Percentiles rank a stretch among this genome's conserved stretches.
These are phyloP conservation scores for Plodia interpunctella DNA, from an alignment of 1,140 invertebrate genomes.

Conservation along the genomic window DNA sequence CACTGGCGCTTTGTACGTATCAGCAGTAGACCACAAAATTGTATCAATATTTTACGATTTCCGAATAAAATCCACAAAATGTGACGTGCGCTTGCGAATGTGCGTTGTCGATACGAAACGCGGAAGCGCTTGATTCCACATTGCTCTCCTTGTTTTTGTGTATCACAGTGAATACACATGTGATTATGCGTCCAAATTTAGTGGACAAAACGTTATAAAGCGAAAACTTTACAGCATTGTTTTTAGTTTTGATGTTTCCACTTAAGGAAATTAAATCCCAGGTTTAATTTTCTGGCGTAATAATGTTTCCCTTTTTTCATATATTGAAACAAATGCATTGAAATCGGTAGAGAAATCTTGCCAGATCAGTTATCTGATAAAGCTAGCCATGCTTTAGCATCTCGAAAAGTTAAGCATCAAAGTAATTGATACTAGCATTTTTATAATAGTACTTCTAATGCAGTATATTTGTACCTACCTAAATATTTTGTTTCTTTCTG, in stretches of 20 bases:
- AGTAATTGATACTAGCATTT: no score
- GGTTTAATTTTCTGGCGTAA: no score
- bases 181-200: slow-evolving; percentile 26
- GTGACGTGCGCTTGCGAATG: background rate
- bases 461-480: no score
- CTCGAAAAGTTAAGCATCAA: no score
- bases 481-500: no score
- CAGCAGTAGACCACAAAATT: background rate
- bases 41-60: slow-evolving; percentile 2
- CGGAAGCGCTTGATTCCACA: slow-evolving; percentile 5
- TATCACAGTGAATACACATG: slow-evolving; percentile 21
- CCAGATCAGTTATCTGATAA: no score
- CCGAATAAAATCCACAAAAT: background rate
- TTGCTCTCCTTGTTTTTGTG: background rate
- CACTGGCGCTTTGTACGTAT: background rate
- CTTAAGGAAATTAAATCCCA: no score
- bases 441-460: no score
- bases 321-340: no score
- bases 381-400: no score
- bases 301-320: no score
- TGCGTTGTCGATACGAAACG: slow-evolving; percentile 13
- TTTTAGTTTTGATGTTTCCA: slow-evolving; percentile 12
- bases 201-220: slow-evolving; percentile 25
- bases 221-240: slow-evolving; percentile 21
- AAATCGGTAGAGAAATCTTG: no score